A percentile compares a stretch with the other conserved stretches of the same genome.
Conservation (phyloP, 2,888 invertebrate genomes). For the Hyalella azteca region DNA sequence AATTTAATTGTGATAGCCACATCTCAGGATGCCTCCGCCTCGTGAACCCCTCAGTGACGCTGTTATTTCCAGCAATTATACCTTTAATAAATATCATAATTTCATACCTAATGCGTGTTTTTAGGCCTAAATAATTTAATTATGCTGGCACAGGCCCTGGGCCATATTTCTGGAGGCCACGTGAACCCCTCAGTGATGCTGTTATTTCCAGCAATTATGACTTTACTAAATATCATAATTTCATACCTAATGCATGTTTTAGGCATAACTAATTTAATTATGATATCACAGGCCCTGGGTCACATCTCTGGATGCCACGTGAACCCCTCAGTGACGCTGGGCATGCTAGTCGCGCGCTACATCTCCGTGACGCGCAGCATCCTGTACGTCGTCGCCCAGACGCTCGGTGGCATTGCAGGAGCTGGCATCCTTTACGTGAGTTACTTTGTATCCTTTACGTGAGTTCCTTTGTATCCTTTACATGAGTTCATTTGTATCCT, state of each 20-base stretch:
- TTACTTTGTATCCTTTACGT: no score
- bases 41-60: constrained; percentile 89
- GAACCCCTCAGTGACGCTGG: constrained; percentile 89
- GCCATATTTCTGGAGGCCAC: constrained; percentile 88
- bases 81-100: no score
- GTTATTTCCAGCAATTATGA: no score
- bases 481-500: no score
- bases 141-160: constrained; percentile 72
- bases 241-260: not conserved
- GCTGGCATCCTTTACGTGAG: constrained; percentile 61
- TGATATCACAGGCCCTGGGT: constrained; percentile 72
- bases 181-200: constrained; percentile 90
- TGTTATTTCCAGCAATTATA: no score
- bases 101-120: no score
- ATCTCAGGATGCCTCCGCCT: constrained; percentile 90
- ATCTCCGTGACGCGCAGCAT: constrained; percentile 76
- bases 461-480: no score
- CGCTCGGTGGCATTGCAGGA: constrained; percentile 74
- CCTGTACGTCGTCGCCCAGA: constrained; percentile 81
- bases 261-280: not conserved
- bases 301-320: constrained; percentile 89
- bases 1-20: constrained; percentile 68
- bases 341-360: constrained; percentile 79
- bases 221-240: not conserved
- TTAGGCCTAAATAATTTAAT: no score